Base-by-base conservation (phyloP, 2,888 invertebrate genomes). In the Smittia sp. region DNA sequence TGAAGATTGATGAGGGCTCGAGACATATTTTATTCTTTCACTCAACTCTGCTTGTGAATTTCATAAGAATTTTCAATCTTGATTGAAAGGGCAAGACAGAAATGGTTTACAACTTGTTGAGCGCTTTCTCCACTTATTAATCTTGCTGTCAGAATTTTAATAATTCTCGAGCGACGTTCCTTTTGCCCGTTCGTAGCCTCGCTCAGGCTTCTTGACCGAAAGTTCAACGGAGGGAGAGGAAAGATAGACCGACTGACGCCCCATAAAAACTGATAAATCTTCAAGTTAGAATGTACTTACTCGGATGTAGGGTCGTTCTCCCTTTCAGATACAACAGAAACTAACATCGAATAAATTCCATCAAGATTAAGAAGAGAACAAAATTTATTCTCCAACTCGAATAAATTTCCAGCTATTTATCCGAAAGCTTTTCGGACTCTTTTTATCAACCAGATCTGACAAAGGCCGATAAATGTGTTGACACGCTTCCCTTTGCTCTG, bases 211-310 rank as follows among this genome's bases (percentile, higher is more conserved):
- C 38, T 38, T 9, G 11, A 9, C 46, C 46, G 11, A 46, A 46
- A 46, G 46, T 11, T 46, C 46, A 46, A 2, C 2, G 11, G 46
- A 46, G 46, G 9, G 32, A 32, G 9, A 11, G 15, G 46, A n/a
- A 46, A 46, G 15, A 46, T 46, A 46, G 46, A 46, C 46, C 11
- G 3, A 46, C 11, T n/a, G 46, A 15, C 46, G 46, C 46, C 46
- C 46, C 46, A 46, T 46, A 46, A 46, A 46, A 46, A 11, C 58
- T 58, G 58, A 58, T 58, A 58, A 58, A 58, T 58, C 58, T 58
- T 58, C 1, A 4, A 58, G 58, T 58, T 58, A 58, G 18, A n/a
- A 58, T 32, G 9, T 32, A 32, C 32, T 32, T 32, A 18, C 15
- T 6, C 1, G 18, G 58, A 58, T 58, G 18, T 20, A 18, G 58